These are phyloP conservation scores for Halictus rubicundus DNA, from an alignment of 1,140 invertebrate genomes.

Conservation along the genomic window DNA sequence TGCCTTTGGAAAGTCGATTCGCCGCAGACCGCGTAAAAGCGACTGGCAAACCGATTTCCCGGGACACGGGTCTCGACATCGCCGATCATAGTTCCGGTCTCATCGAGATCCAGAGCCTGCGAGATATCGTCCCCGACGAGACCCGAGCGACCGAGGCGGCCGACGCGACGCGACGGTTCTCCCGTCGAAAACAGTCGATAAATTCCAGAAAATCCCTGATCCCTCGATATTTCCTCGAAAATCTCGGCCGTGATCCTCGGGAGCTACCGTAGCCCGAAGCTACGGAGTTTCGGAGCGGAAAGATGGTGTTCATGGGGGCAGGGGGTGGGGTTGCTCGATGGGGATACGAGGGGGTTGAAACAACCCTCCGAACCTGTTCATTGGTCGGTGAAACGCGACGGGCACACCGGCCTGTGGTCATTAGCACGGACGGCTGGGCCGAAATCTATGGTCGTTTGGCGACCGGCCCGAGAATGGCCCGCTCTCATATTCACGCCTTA, in stretches of 20 bases:
- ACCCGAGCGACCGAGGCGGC: no score
- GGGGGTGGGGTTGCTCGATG: no score
- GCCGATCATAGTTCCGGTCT: no score
- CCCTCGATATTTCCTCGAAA: neutral
- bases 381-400: slow-evolving; percentile 55
- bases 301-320: slow-evolving; percentile 20
- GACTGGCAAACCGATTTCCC: no score
- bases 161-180: no score
- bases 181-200: slow-evolving; percentile 7
- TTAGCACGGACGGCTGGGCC: slow-evolving; percentile 51
- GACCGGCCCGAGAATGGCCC: slow-evolving; percentile 15
- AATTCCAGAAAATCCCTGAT: slow-evolving; percentile 28
- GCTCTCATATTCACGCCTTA: slow-evolving; percentile 49
- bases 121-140: no score
- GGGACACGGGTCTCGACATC: no score
- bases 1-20: no score
- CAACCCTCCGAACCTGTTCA: slow-evolving; percentile 43
- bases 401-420: slow-evolving; percentile 47
- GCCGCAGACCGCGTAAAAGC: no score
- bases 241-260: slow-evolving; percentile 5
- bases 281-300: slow-evolving; percentile 7
- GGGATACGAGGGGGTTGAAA: neutral
- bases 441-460: slow-evolving; percentile 54
- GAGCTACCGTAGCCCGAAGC: no score
- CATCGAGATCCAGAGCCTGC: no score